Evolutionary conservation across 2,113 vertebrate species (phyloP).

Genomic region (Felis chaus): DNA sequence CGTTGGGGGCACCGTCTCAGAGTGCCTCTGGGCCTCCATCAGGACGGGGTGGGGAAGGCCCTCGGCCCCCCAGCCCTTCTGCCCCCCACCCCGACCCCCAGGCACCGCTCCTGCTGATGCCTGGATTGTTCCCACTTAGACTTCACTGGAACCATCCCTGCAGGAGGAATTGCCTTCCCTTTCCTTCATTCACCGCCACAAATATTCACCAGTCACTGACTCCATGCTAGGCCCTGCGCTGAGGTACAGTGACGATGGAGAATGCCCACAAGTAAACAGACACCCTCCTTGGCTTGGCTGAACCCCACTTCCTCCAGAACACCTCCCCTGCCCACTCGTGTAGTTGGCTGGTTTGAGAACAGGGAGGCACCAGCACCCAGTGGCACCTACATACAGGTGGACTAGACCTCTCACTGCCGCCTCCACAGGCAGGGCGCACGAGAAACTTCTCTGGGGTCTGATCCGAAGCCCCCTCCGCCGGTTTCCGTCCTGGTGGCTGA

Average conservation of each 20-base stretch:
- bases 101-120: neutral
- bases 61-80: neutral
- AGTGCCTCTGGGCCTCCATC: neutral
- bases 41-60: neutral
- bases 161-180: neutral
- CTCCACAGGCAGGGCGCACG: neutral
- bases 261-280: neutral
- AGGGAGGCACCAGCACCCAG: too few relatives aligned
- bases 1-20: neutral
- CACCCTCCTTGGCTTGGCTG: neutral
- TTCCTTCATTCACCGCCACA: neutral
- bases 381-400: neutral
- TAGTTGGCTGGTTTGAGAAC: neutral
- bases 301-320: neutral
- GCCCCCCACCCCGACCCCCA: fast-evolving
- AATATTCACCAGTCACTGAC: neutral
- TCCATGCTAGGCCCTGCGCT: neutral
- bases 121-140: neutral
- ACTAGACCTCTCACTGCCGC: fast-evolving
- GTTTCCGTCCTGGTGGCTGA: too few relatives aligned
- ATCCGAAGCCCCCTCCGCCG: neutral
- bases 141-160: neutral
- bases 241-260: neutral
- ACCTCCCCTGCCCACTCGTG: fast-evolving
- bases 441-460: neutral